Conservation (phyloP, 1,140 invertebrate genomes). For the Anoplolepis gracilipes region DNA sequence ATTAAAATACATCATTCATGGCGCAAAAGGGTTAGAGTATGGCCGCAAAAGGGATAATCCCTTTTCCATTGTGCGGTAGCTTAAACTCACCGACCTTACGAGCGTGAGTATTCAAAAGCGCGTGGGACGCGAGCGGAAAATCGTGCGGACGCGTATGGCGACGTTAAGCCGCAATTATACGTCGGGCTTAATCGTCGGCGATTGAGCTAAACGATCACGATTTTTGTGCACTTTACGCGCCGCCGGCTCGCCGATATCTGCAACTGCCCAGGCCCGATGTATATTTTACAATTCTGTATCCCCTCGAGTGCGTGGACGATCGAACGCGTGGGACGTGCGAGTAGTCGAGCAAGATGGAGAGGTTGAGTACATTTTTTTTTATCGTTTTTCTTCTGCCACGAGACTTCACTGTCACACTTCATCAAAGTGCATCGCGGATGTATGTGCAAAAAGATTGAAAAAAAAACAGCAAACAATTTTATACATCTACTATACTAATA, state of each 20-base stretch:
- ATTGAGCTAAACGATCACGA: constrained; percentile 45
- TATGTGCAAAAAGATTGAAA: neutral
- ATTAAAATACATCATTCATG: constrained; percentile 51
- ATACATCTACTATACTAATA: neutral
- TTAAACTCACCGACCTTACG: constrained; percentile 66
- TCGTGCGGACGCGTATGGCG: constrained; percentile 50
- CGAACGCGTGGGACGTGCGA: constrained; percentile 22
- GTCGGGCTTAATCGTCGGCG: constrained; percentile 69
- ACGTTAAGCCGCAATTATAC: constrained; percentile 71
- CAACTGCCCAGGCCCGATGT: constrained; percentile 66
- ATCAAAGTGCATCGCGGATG: constrained; percentile 4
- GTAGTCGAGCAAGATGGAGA: constrained; percentile 31
- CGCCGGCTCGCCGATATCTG: constrained; percentile 70
- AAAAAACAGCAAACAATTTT: neutral
- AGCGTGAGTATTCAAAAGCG: constrained; percentile 7
- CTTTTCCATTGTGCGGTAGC: constrained; percentile 64
- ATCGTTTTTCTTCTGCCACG: neutral
- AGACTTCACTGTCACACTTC: constrained; percentile 34
- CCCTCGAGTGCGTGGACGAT: constrained; percentile 25
- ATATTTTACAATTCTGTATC: constrained; percentile 75
- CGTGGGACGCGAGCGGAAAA: constrained; percentile 57
- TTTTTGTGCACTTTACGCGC: constrained; percentile 47
- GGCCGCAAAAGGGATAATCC: constrained; percentile 60
- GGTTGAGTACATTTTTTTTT: constrained; percentile 31
- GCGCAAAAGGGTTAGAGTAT: neutral